These are phyloP conservation scores for Lerista edwardsae DNA, from an alignment of 2,797 vertebrate genomes.

Conservation along the genomic window DNA sequence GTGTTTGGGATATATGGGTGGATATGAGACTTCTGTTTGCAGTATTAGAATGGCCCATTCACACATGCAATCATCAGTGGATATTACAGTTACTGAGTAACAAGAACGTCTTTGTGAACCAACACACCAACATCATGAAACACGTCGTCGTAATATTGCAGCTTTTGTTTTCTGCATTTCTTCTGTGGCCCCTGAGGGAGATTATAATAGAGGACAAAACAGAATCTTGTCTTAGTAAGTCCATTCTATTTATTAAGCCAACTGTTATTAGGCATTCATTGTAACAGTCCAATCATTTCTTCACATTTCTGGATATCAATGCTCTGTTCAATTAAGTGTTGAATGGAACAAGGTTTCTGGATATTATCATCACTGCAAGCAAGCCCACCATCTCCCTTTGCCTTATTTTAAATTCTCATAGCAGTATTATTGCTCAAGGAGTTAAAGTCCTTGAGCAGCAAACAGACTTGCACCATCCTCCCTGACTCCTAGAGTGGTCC, in stretches of 20 bases:
- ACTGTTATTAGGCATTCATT: conserved; percentile 43
- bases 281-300: conserved; percentile 54
- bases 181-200: background rate
- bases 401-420: conserved; percentile 49
- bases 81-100: too few relatives aligned
- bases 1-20: too few relatives aligned
- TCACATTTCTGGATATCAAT: conserved; percentile 57
- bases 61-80: too few relatives aligned
- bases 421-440: conserved; percentile 24
- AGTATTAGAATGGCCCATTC: too few relatives aligned
- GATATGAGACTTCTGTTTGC: too few relatives aligned
- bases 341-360: conserved; percentile 47
- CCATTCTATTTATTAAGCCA: background rate
- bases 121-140: too few relatives aligned
- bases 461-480: too few relatives aligned
- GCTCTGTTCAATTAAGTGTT: conserved; percentile 49
- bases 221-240: background rate
- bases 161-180: background rate
- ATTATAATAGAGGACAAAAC: background rate
- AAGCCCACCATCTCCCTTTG: conserved; percentile 55
- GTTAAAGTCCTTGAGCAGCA: too few relatives aligned
- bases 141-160: background rate
- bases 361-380: conserved; percentile 47
- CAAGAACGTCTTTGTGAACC: too few relatives aligned
- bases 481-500: too few relatives aligned